These are phyloP conservation scores for Cryptotermes secundus DNA, from an alignment of 1,140 invertebrate species.

Conservation along the genomic window DNA sequence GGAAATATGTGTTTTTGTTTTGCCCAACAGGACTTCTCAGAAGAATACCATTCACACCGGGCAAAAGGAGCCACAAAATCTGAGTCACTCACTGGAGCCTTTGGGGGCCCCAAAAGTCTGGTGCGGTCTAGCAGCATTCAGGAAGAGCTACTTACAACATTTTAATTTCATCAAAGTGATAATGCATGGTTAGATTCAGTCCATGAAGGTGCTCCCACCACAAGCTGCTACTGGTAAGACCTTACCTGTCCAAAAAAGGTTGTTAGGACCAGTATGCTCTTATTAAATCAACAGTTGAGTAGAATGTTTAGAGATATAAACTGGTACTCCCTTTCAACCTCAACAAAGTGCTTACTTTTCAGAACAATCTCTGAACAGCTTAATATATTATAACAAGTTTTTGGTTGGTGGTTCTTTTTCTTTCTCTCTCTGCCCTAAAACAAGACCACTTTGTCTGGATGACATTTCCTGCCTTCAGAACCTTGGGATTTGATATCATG, in stretches of 20 bases:
- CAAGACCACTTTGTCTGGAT: no score
- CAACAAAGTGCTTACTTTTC: no score
- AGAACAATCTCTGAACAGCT: background rate
- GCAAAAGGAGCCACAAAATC: slow-evolving; percentile 32
- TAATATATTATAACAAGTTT: background rate
- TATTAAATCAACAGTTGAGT: no score
- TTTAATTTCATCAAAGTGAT: slow-evolving; percentile 19
- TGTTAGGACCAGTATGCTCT: background rate
- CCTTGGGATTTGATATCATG: background rate
- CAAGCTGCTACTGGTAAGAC: background rate
- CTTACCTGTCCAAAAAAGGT: background rate
- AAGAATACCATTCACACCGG: slow-evolving; percentile 36
- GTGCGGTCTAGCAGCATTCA: slow-evolving; percentile 36
- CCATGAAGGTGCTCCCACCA: no score
- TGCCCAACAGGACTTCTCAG: slow-evolving; percentile 35
- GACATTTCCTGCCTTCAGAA: background rate
- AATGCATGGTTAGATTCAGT: no score
- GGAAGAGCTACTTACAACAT: slow-evolving; percentile 38
- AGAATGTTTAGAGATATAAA: no score
- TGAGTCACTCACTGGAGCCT: slow-evolving; percentile 33
- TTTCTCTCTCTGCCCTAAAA: no score
- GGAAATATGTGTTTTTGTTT: background rate
- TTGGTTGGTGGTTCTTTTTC: background rate
- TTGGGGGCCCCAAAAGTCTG: slow-evolving; percentile 33
- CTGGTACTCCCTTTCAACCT: no score